Evolutionary conservation across 2,888 invertebrate species (phyloP).

Genomic region (Zelleria hepariella): DNA sequence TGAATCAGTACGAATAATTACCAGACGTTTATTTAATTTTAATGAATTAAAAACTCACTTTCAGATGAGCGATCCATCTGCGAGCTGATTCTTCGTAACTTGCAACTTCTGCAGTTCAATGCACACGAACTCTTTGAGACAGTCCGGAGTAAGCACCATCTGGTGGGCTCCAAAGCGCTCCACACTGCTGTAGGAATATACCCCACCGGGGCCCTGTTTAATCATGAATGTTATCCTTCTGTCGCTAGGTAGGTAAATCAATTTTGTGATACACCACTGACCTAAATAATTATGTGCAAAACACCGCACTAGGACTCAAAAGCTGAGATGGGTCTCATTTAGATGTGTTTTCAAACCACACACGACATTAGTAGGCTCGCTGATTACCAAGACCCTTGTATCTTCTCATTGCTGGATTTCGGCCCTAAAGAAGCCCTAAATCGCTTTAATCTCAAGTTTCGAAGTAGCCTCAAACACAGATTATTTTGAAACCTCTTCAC

Average conservation of each 20-base stretch:
- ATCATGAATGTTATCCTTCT: slow-evolving; percentile 87
- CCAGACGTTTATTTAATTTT: background rate
- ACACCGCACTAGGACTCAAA: too few species aligned
- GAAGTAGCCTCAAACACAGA: too few species aligned
- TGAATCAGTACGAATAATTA: background rate
- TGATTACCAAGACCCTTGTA: too few species aligned
- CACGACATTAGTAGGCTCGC: too few species aligned
- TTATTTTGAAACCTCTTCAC: background rate
- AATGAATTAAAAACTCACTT: slow-evolving; percentile 13
- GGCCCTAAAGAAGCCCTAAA: too few species aligned
- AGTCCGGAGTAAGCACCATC: slow-evolving; percentile 62
- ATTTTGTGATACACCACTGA: too few species aligned
- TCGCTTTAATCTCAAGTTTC: too few species aligned
- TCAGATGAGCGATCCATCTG: slow-evolving; percentile 58
- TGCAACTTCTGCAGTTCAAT: slow-evolving; percentile 87
- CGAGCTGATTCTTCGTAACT: slow-evolving; percentile 76
- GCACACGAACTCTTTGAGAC: slow-evolving; percentile 88
- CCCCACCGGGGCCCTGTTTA: slow-evolving; percentile 83
- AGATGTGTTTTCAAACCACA: too few species aligned
- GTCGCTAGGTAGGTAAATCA: slow-evolving; percentile 83
- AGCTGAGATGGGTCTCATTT: too few species aligned
- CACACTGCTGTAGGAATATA: slow-evolving; percentile 82
- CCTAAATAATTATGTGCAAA: too few species aligned
- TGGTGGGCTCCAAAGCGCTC: slow-evolving; percentile 63
- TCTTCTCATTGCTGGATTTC: too few species aligned